Evolutionary conservation across 2,888 invertebrate species (phyloP).

Genomic region (Hemistola chrysoprasaria): DNA sequence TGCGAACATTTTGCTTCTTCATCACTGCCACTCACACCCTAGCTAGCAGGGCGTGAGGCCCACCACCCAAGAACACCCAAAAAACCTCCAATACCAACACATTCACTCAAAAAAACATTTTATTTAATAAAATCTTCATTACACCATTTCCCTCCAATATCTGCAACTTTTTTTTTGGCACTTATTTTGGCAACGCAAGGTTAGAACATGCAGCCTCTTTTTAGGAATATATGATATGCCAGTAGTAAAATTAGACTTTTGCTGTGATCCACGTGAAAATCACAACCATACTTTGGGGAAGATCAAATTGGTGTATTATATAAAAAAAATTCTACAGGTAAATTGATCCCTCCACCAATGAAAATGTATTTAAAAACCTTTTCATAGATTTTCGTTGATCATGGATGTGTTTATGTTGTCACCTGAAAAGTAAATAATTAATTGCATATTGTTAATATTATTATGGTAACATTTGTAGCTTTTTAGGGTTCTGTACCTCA

Average conservation of each 20-base stretch:
- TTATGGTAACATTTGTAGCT: too few relatives aligned
- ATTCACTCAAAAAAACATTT: slow-evolving; percentile 40
- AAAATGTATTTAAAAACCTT: slow-evolving; percentile 4
- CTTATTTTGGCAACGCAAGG: slow-evolving; percentile 33
- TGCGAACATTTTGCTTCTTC: slow-evolving; percentile 99
- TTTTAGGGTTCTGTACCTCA: too few relatives aligned
- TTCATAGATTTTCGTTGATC: slow-evolving; percentile 19
- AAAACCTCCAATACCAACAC: slow-evolving; percentile 34
- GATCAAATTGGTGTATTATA: slow-evolving; percentile 21
- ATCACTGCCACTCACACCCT: slow-evolving; percentile 84
- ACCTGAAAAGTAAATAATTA: slow-evolving; percentile 5
- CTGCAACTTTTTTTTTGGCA: slow-evolving; percentile 33
- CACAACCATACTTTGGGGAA: slow-evolving; percentile 41
- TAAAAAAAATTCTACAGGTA: slow-evolving; percentile 59
- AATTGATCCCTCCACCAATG: slow-evolving; percentile 64
- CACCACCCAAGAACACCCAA: slow-evolving; percentile 21
- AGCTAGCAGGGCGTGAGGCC: slow-evolving; percentile 64
- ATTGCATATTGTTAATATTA: too few relatives aligned
- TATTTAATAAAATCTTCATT: slow-evolving; percentile 2
- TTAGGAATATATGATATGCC: slow-evolving; percentile 52
- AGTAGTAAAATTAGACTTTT: slow-evolving; percentile 32
- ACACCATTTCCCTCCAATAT: slow-evolving; percentile 19
- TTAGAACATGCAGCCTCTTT: slow-evolving; percentile 35
- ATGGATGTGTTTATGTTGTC: slow-evolving; percentile 12
- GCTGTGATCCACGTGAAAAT: slow-evolving; percentile 41